Conservation (phyloP, 2,888 invertebrate species). For the Zeuzera pyrina region DNA sequence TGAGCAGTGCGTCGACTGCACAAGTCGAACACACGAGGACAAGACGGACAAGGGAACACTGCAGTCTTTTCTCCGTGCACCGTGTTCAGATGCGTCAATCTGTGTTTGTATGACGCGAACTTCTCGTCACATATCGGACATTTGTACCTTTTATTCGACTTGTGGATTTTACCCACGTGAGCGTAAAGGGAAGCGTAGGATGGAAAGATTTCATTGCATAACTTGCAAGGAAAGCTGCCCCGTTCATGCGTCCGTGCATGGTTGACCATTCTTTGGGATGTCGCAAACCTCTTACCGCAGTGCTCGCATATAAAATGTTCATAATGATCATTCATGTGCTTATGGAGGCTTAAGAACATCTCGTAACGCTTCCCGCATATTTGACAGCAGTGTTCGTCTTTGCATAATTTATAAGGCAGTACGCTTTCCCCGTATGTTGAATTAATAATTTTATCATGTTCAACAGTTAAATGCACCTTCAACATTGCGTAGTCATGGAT, state of each 20-base stretch:
- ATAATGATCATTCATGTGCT: slow-evolving; percentile 63
- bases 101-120: slow-evolving; percentile 54
- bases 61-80: slow-evolving; percentile 57
- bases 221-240: slow-evolving; percentile 52
- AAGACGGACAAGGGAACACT: slow-evolving; percentile 52
- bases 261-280: slow-evolving; percentile 53
- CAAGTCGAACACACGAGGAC: slow-evolving; percentile 53
- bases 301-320: slow-evolving; percentile 61
- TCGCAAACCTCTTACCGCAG: slow-evolving; percentile 60
- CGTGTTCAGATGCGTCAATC: slow-evolving; percentile 49
- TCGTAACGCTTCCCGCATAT: slow-evolving; percentile 59
- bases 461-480: slow-evolving; percentile 38
- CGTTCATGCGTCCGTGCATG: slow-evolving; percentile 52
- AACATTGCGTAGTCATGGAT: slow-evolving; percentile 41
- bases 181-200: slow-evolving; percentile 48
- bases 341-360: slow-evolving; percentile 57
- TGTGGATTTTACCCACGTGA: slow-evolving; percentile 51
- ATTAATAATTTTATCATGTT: slow-evolving; percentile 46
- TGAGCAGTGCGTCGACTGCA: slow-evolving; percentile 58
- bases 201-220: slow-evolving; percentile 42
- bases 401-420: slow-evolving; percentile 54
- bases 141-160: slow-evolving; percentile 54
- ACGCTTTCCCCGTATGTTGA: slow-evolving; percentile 49
- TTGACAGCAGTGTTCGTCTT: slow-evolving; percentile 51
- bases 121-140: slow-evolving; percentile 63